phyloP scores from a whole-genome alignment of 1,140 invertebrate genomes.

The Penaeus chinensis region DNA sequence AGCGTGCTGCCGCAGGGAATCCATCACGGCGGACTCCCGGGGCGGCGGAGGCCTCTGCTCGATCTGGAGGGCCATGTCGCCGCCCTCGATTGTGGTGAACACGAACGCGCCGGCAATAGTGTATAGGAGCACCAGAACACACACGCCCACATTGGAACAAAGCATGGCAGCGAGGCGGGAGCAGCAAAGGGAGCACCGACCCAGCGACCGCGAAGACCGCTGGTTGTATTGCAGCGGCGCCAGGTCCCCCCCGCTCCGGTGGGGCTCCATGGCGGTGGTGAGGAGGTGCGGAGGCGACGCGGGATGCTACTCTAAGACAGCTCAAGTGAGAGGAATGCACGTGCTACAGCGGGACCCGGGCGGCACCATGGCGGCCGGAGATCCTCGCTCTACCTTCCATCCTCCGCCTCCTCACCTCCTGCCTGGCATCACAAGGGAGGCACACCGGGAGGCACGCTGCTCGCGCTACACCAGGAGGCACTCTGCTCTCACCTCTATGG shows the following conservation, averaged over 20 bases:
- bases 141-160: constrained; percentile 73
- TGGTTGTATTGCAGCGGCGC: constrained; percentile 41
- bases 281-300: neutral
- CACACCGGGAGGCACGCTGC: no score
- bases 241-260: constrained; percentile 32
- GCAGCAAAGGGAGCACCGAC: constrained; percentile 67
- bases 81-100: constrained; percentile 73
- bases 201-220: constrained; percentile 17
- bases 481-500: no score
- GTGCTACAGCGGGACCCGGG: no score
- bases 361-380: no score
- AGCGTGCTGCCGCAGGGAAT: constrained; percentile 46
- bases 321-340: no score
- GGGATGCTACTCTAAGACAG: neutral
- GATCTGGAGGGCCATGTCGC: constrained; percentile 49
- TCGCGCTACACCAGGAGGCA: no score
- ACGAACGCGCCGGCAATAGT: constrained; percentile 74
- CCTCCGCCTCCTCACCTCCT: no score
- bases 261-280: constrained; percentile 28
- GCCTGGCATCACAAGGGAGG: no score
- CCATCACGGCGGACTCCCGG: constrained; percentile 43
- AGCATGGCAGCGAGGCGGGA: constrained; percentile 70
- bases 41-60: constrained; percentile 14
- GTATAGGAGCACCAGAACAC: constrained; percentile 73
- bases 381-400: no score